phyloP scores from a whole-genome alignment of 2,113 vertebrate species.

The Microcebus jonahi region DNA sequence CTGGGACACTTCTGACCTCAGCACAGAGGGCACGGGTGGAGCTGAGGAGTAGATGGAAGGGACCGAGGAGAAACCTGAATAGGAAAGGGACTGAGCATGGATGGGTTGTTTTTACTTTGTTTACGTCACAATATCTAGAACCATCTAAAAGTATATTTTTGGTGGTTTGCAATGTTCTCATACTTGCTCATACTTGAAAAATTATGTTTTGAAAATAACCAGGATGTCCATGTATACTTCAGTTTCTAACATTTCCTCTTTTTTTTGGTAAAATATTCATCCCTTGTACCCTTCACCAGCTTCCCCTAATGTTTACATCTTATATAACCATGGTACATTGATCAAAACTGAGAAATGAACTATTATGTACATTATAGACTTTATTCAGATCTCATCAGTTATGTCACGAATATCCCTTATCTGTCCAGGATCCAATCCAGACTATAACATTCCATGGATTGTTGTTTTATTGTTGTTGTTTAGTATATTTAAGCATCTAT shows the following conservation, averaged over 20 bases:
- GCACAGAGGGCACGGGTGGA: not conserved
- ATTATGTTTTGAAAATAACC: not conserved
- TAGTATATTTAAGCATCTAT: not conserved
- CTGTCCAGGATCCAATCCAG: not conserved
- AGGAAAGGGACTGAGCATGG: not conserved
- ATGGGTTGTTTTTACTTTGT: not conserved
- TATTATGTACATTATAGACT: not conserved
- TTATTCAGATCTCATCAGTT: not conserved
- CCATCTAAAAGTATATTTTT: not conserved
- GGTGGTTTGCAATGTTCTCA: not conserved
- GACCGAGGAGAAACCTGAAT: not conserved
- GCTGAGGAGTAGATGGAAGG: not conserved
- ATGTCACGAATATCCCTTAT: not conserved
- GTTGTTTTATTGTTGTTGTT: not conserved
- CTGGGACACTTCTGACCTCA: not conserved
- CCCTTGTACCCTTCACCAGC: not conserved
- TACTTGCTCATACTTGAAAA: constrained; percentile 36
- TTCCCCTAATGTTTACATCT: not conserved
- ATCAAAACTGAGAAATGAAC: constrained; percentile 13
- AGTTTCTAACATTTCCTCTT: not conserved
- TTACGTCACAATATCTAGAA: not conserved
- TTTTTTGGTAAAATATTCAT: not conserved
- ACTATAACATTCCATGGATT: not conserved
- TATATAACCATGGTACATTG: not conserved
- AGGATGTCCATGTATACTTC: not conserved